Conservation (phyloP, 2,797 vertebrate species). For the Aplochiton taeniatus region DNA sequence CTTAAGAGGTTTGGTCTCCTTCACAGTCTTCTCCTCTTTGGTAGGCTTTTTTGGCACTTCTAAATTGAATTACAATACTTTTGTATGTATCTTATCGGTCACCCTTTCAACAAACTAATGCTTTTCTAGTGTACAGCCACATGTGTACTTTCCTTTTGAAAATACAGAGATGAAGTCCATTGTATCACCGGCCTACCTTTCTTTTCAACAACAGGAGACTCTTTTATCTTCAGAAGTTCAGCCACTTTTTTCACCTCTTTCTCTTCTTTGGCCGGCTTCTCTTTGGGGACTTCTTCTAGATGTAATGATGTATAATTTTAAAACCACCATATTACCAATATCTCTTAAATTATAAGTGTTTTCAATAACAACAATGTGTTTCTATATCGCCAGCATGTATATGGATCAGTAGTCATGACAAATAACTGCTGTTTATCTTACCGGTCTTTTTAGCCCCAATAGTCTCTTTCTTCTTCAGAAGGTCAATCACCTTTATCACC, state of each 20-base stretch:
- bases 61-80: too few relatives aligned
- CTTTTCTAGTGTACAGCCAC: too few relatives aligned
- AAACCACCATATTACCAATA: too few relatives aligned
- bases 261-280: slow-evolving; percentile 11
- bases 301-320: too few relatives aligned
- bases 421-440: neutral
- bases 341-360: neutral
- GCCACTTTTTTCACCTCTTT: neutral
- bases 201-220: neutral
- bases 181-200: neutral
- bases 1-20: neutral
- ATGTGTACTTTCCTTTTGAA: too few relatives aligned
- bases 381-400: neutral
- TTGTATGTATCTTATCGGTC: too few relatives aligned
- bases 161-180: too few relatives aligned
- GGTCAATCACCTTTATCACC: neutral
- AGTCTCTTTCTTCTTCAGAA: neutral
- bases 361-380: neutral
- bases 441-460: neutral
- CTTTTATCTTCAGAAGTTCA: slow-evolving; percentile 8
- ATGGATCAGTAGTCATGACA: too few relatives aligned
- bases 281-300: neutral
- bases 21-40: slow-evolving; percentile 1
- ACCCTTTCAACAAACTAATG: too few relatives aligned
- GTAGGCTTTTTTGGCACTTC: neutral